Conservation (phyloP, 2,113 vertebrate species). For the Labrus mixtus region DNA sequence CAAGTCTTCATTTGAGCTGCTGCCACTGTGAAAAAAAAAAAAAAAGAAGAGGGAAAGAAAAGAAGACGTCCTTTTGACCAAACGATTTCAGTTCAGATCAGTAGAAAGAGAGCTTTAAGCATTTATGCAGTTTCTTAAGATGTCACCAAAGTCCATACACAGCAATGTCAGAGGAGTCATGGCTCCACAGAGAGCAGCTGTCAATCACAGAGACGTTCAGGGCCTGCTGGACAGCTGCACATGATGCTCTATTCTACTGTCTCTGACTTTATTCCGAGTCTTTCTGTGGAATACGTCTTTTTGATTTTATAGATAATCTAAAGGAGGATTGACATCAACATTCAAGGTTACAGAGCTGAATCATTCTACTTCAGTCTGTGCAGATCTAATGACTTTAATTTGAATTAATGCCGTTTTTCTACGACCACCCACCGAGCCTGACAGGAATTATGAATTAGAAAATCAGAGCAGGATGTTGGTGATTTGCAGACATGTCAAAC, state of each 20-base stretch:
- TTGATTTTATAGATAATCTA: background rate
- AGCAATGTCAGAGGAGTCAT: conserved; percentile 67
- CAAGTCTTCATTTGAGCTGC: conserved; percentile 57
- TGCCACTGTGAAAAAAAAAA: conserved; percentile 23
- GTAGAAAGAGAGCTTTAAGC: conserved; percentile 46
- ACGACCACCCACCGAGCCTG: conserved; percentile 14
- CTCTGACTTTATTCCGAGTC: background rate
- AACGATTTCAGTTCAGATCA: conserved; percentile 52
- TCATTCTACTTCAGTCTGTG: background rate
- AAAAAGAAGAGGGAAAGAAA: background rate
- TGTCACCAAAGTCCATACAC: conserved; percentile 56
- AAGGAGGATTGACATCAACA: background rate
- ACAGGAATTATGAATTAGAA: conserved; percentile 23
- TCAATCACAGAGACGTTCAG: conserved; percentile 58
- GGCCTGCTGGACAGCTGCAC: conserved; percentile 41
- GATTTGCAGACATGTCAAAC: conserved; percentile 21
- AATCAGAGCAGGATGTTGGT: conserved; percentile 22
- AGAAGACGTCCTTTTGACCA: conserved; percentile 58
- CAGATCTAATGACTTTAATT: conserved; percentile 33
- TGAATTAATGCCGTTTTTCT: conserved; percentile 14
- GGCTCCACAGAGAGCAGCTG: conserved; percentile 52
- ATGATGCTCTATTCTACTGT: conserved; percentile 10
- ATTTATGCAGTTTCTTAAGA: conserved; percentile 53
- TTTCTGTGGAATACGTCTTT: background rate
- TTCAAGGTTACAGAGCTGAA: background rate